A percentile compares a stretch with the other conserved stretches of the same genome.
Evolutionary conservation across 2,888 invertebrate genomes (phyloP).

Genomic region (Sylvicola cinctus): DNA sequence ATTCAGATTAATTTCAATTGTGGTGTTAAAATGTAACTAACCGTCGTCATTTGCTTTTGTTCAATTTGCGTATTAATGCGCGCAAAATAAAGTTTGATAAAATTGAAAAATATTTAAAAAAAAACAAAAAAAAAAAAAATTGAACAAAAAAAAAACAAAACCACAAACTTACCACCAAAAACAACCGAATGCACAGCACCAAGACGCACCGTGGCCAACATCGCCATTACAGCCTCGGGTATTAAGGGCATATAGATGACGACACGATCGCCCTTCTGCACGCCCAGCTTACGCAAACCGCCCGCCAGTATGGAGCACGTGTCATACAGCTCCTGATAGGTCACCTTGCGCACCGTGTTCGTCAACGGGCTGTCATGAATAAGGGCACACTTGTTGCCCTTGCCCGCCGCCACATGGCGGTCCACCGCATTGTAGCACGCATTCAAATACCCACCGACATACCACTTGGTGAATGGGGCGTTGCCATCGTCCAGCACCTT

Average conservation of each 20-base stretch:
- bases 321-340: conserved; percentile 61
- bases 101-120: too few species aligned
- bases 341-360: conserved; percentile 49
- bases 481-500: conserved; percentile 64
- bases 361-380: conserved; percentile 85
- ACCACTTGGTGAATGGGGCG: conserved; percentile 83
- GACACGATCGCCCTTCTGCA: conserved; percentile 62
- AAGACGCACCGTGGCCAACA: conserved; percentile 69
- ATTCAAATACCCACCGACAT: conserved; percentile 64
- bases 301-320: conserved; percentile 50
- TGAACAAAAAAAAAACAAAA: too few species aligned
- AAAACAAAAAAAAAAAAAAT: too few species aligned
- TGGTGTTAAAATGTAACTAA: too few species aligned
- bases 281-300: conserved; percentile 54
- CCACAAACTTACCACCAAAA: conserved; percentile 50
- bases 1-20: too few species aligned
- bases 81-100: too few species aligned
- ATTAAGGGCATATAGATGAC: conserved; percentile 90
- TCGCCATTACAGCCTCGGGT: conserved; percentile 73
- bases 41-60: too few species aligned
- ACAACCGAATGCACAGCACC: conserved; percentile 90
- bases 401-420: conserved; percentile 62
- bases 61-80: too few species aligned
- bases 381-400: conserved; percentile 57
- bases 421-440: conserved; percentile 87